Percentiles rank a stretch among this genome's conserved stretches.
Evolutionary conservation across 2,888 invertebrate genomes (phyloP).

Genomic region (Amaurobius ferox): DNA sequence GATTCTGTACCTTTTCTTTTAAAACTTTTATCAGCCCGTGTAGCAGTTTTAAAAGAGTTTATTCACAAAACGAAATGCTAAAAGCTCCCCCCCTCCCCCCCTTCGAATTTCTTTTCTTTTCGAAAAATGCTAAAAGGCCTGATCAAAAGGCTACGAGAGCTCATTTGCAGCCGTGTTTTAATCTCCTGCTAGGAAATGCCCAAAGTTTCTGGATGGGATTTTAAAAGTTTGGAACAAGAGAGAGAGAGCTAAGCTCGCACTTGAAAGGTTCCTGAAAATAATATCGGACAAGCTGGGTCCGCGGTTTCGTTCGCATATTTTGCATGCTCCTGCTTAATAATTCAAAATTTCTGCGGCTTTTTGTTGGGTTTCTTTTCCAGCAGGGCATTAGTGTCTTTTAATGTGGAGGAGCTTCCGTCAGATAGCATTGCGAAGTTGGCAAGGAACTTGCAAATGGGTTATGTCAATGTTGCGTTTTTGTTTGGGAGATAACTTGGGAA

Average conservation of each 20-base stretch:
- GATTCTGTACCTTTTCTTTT: slow-evolving; percentile 35
- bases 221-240: slow-evolving; percentile 41
- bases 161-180: slow-evolving; percentile 62
- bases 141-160: slow-evolving; percentile 67
- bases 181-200: slow-evolving; percentile 25
- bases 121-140: slow-evolving; percentile 59
- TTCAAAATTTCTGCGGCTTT: slow-evolving; percentile 43
- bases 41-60: slow-evolving; percentile 61
- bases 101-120: background rate
- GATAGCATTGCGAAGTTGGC: background rate
- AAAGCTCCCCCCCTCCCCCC: background rate
- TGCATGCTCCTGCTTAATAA: slow-evolving; percentile 48
- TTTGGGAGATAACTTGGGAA: background rate
- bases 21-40: slow-evolving; percentile 48
- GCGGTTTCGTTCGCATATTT: background rate
- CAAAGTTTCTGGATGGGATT: slow-evolving; percentile 64
- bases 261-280: slow-evolving; percentile 46
- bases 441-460: background rate
- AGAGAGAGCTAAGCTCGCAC: slow-evolving; percentile 32
- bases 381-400: slow-evolving; percentile 33
- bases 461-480: slow-evolving; percentile 16
- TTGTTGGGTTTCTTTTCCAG: slow-evolving; percentile 27
- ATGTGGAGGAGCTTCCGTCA: background rate
- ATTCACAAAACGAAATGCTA: slow-evolving; percentile 27
- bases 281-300: slow-evolving; percentile 56